phyloP scores from a whole-genome alignment of 30 jellyfish, hydroid and myxozoan genomes.

The Chironex yamaguchii region DNA sequence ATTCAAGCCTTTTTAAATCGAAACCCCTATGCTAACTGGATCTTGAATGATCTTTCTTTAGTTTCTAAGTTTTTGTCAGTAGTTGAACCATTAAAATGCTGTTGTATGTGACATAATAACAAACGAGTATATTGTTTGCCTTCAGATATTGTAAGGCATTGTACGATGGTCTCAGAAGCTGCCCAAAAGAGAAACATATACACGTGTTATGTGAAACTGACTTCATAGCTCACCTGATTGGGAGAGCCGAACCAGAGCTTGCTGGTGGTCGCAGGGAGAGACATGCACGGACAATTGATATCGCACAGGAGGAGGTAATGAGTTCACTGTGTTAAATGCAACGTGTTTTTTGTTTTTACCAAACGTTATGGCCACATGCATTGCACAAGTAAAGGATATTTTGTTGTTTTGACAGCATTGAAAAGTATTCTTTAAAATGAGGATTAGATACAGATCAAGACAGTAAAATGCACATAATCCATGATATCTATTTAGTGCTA shows the following conservation, averaged over 20 bases:
- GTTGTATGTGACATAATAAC: no score
- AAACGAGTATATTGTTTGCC: no score
- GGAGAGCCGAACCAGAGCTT: conserved; percentile 97
- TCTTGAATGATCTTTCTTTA: no score
- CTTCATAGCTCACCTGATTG: conserved; percentile 91
- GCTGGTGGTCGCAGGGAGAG: conserved; percentile 97
- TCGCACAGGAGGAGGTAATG: conserved; percentile 95
- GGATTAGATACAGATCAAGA: not conserved
- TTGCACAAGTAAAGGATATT: not conserved
- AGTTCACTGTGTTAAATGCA: not conserved
- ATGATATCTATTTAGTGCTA: no score
- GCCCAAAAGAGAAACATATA: conserved; percentile 92
- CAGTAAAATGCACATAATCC: no score
- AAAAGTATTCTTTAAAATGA: no score
- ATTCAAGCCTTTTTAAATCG: no score
- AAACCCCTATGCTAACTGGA: no score
- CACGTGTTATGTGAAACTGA: conserved; percentile 96
- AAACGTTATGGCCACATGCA: not conserved
- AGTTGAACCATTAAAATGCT: no score
- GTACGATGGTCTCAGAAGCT: conserved; percentile 94
- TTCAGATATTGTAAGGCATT: conserved; percentile 89
- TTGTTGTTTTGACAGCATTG: no score
- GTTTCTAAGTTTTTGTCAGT: no score
- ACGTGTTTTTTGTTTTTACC: not conserved
- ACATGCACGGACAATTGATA: conserved; percentile 96